Evolutionary conservation across 2,888 invertebrate species (phyloP), one percentile per base, ranked within the genome.

Genomic region (Aplocera efformata): DNA sequence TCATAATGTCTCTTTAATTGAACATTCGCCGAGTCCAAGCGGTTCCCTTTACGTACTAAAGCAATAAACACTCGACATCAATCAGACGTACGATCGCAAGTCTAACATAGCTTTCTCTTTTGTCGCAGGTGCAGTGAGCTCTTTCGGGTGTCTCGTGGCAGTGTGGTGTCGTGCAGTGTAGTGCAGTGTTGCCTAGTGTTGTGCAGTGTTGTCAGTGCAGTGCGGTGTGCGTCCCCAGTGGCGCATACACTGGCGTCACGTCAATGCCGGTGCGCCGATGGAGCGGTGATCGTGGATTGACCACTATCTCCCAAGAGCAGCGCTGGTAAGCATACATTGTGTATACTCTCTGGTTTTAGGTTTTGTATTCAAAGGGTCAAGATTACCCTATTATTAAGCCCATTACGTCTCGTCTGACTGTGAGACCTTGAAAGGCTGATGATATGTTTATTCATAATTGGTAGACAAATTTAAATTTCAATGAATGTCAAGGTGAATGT

Each of bases 221-320:
- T 53, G 60, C 49, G 56, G 63, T 52, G 60, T 51, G 72, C 74
- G 79, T 76, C 77, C 71, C 68, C 50, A 53, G 80, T 69, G 79
- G 72, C 79, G 80, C 78, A 77, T 72, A 71, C 77, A 74, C 72
- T 60, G 71, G 68, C 71, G 70, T 74, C 76, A 74, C 73, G 67
- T 82, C 79, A 68, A 85, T 85, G 85, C 80, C 79, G 78, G 79
- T 80, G 77, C 72, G 81, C 79, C 82, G 80, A 88, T 88, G 88
- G 88, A 85, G 72, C 85, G 88, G 88, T 88, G 88, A 88, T 86
- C 82, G 76, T 74, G 67, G 75, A 64, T 71, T 79, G 74, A 80
- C 72, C 73, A n/a, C n/a, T n/a, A 73, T 77, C 72, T 78, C 78
- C 74, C 82, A 74, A 78, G 71, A 74, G 84, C 84, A 76, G 85